Conservation (phyloP, 2,888 invertebrate species). For the Dryobotodes eremita region DNA sequence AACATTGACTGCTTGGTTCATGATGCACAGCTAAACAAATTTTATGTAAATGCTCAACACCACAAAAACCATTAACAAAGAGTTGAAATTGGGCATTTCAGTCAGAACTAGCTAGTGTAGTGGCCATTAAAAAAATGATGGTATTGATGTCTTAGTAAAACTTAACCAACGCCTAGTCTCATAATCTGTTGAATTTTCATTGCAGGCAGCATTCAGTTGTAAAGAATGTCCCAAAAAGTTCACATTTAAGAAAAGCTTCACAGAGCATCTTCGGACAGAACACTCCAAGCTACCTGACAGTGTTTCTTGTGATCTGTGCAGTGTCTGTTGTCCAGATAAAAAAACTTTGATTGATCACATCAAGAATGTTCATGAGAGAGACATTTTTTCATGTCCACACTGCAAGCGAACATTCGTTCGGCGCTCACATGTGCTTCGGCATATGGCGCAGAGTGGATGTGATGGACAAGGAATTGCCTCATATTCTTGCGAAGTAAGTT, state of each 20-base stretch:
- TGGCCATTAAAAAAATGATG: neutral
- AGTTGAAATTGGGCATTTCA: constrained; percentile 3
- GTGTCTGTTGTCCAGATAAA: constrained; percentile 92
- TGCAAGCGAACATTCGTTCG: constrained; percentile 94
- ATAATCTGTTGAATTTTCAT: constrained; percentile 24
- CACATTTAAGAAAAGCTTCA: constrained; percentile 92
- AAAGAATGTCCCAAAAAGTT: constrained; percentile 93
- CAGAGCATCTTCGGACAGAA: constrained; percentile 92
- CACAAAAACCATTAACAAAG: neutral
- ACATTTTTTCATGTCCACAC: constrained; percentile 91
- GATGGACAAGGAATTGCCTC: constrained; percentile 85
- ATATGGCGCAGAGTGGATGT: constrained; percentile 93
- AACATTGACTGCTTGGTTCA: neutral
- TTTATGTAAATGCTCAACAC: neutral
- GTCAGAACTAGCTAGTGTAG: neutral
- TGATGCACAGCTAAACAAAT: neutral
- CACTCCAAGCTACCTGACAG: constrained; percentile 92
- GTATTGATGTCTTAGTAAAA: neutral
- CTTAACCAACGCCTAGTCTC: neutral
- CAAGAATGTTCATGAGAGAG: constrained; percentile 90
- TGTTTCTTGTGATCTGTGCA: constrained; percentile 92
- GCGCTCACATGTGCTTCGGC: constrained; percentile 94
- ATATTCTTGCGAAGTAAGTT: constrained; percentile 83
- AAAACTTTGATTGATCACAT: constrained; percentile 92
- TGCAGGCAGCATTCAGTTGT: constrained; percentile 78